Conservation (phyloP, 2,888 invertebrate genomes). For the Carcina quercana region DNA sequence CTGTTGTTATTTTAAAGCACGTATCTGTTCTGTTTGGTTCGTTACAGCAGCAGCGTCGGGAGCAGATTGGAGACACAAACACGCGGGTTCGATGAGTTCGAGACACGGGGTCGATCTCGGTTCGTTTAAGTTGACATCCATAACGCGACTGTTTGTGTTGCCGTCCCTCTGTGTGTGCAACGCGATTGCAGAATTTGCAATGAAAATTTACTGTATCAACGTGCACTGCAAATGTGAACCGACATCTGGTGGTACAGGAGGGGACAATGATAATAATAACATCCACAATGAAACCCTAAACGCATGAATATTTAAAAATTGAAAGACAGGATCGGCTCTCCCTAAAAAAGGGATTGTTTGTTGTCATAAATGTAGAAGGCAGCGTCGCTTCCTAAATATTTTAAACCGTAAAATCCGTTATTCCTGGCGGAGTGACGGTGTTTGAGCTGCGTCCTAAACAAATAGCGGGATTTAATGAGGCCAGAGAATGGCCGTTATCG, state of each 20-base stretch:
- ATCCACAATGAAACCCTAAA: slow-evolving; percentile 2
- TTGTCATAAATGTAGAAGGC: slow-evolving; percentile 52
- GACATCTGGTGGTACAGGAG: slow-evolving; percentile 38
- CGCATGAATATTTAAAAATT: slow-evolving; percentile 20
- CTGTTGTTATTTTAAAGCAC: no score
- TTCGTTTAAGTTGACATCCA: slow-evolving; percentile 72
- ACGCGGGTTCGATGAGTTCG: slow-evolving; percentile 18
- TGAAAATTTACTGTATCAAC: slow-evolving; percentile 63
- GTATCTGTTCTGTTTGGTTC: slow-evolving; percentile 36
- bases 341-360: slow-evolving; percentile 50
- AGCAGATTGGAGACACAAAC: slow-evolving; percentile 6
- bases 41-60: slow-evolving; percentile 49
- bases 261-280: slow-evolving; percentile 5
- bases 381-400: slow-evolving; percentile 57
- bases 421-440: slow-evolving; percentile 53
- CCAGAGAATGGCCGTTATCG: slow-evolving; percentile 29
- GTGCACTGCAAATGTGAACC: slow-evolving; percentile 55
- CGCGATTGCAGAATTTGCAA: slow-evolving; percentile 67
- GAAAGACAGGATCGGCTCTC: slow-evolving; percentile 16
- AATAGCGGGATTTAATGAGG: slow-evolving; percentile 66
- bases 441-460: slow-evolving; percentile 65
- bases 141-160: slow-evolving; percentile 62
- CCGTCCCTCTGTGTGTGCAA: slow-evolving; percentile 41
- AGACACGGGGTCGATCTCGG: slow-evolving; percentile 56
- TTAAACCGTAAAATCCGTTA: slow-evolving; percentile 65